These are phyloP conservation scores for Heliconius erato DNA, from an alignment of 2,888 invertebrate genomes.

Conservation along the genomic window DNA sequence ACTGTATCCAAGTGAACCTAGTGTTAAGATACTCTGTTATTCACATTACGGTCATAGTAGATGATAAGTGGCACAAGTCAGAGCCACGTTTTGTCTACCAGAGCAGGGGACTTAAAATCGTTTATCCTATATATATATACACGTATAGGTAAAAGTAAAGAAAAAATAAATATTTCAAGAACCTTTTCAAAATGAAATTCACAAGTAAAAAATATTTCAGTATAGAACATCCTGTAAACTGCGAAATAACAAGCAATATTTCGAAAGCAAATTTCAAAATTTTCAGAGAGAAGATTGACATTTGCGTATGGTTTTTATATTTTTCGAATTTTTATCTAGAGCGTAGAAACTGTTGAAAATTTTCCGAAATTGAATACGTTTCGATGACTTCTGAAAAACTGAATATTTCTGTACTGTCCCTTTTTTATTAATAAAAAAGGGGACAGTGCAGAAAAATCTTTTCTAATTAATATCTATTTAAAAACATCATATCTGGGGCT, in stretches of 20 bases:
- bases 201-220: background rate
- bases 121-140: background rate
- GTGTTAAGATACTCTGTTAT: background rate
- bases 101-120: background rate
- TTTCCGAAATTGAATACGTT: background rate
- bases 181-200: background rate
- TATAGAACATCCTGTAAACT: background rate
- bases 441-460: too few species aligned
- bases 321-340: background rate
- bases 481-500: too few species aligned
- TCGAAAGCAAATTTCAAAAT: background rate
- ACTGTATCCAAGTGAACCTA: background rate
- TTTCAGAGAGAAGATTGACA: conserved; percentile 12
- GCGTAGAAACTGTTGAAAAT: background rate
- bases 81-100: too few species aligned
- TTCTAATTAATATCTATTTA: too few species aligned
- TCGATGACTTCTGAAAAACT: background rate
- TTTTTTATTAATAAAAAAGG: too few species aligned
- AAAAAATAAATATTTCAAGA: background rate
- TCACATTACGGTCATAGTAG: background rate
- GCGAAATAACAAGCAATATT: conserved; percentile 7
- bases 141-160: background rate
- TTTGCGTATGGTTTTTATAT: background rate
- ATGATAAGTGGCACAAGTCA: too few species aligned
- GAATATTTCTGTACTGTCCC: too few species aligned